Percentiles rank a stretch among this genome's conserved stretches.
phyloP scores from a whole-genome alignment of 2,113 vertebrate genomes.

The Atractosteus spatula region DNA sequence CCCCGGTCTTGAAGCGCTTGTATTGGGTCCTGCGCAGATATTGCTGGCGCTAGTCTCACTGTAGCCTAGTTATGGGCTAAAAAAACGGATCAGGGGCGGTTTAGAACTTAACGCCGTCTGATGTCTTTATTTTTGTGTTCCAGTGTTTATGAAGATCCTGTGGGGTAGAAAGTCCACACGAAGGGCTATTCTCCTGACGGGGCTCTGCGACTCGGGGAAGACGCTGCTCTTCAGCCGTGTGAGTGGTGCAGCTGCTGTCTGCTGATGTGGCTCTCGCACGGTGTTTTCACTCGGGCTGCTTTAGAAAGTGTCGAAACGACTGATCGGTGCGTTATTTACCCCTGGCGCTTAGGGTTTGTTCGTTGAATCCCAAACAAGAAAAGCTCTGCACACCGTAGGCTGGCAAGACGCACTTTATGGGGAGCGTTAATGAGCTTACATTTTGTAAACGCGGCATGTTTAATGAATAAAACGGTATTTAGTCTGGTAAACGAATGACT shows the following conservation, averaged over 20 bases:
- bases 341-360: neutral
- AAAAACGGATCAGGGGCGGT: neutral
- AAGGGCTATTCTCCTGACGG: conserved; percentile 60
- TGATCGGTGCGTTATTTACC: neutral
- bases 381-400: too few species aligned
- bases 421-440: too few species aligned
- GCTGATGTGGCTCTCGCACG: neutral
- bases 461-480: too few species aligned
- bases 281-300: neutral
- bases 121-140: neutral
- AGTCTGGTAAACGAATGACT: too few species aligned
- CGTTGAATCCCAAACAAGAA: neutral
- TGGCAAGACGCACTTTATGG: too few species aligned
- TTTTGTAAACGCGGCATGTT: too few species aligned
- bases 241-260: conserved; percentile 18
- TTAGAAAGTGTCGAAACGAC: neutral
- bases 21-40: neutral
- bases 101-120: neutral
- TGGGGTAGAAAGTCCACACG: conserved; percentile 58
- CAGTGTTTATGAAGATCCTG: conserved; percentile 65
- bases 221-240: conserved; percentile 67
- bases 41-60: neutral
- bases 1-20: neutral
- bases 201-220: conserved; percentile 70
- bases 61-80: neutral